These are phyloP conservation scores for Momotus momota DNA, from an alignment of 2,797 vertebrate genomes.

Conservation along the genomic window DNA sequence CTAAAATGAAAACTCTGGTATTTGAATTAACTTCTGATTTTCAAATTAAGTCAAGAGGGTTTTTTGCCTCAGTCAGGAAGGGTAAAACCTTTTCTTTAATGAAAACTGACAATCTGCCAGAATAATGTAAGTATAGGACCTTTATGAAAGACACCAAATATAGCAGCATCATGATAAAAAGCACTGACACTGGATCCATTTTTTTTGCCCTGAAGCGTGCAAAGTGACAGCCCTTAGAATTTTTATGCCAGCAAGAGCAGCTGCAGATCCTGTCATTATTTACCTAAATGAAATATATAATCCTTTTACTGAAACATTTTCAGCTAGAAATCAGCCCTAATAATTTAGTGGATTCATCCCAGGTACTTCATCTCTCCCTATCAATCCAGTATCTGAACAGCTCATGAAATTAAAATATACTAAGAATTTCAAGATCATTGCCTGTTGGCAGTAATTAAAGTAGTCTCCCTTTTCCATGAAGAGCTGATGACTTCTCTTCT, in stretches of 20 bases:
- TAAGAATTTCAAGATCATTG: not conserved
- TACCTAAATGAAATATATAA: slow-evolving; percentile 1
- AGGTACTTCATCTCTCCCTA: not conserved
- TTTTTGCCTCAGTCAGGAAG: not conserved
- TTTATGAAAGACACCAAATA: not conserved
- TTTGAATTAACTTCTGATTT: not conserved
- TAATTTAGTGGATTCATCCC: not conserved
- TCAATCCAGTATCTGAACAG: not conserved
- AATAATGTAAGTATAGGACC: not conserved
- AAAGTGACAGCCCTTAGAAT: not conserved
- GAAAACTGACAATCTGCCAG: slow-evolving; percentile 25
- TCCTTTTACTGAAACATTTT: not conserved
- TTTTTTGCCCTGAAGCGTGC: not conserved
- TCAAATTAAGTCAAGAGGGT: not conserved
- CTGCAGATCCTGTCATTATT: not conserved
- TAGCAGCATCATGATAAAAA: not conserved
- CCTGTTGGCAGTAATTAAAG: not conserved
- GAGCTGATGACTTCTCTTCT: not conserved
- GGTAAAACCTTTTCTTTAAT: not conserved
- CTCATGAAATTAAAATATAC: not conserved
- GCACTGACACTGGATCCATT: not conserved
- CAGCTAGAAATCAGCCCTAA: not conserved
- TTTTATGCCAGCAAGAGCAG: not conserved
- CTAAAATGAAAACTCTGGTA: not conserved
- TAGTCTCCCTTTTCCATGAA: not conserved